Conservation (phyloP, 2,797 vertebrate genomes). For the Nyctalus aviator region DNA sequence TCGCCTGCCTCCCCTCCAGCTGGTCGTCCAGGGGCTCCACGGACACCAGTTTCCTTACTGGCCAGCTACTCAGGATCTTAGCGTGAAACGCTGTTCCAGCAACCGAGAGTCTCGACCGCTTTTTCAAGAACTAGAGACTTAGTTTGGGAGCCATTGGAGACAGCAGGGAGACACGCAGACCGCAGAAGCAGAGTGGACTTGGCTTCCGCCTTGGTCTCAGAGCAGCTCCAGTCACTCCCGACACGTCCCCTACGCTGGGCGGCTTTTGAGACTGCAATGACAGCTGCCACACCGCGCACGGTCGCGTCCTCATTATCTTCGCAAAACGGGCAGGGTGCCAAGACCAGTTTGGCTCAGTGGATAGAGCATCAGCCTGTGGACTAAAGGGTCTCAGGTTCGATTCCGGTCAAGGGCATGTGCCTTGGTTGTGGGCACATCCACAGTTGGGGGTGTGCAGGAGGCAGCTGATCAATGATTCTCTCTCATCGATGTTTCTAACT, state of each 20-base stretch:
- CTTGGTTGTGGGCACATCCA: no score
- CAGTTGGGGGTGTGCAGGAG: no score
- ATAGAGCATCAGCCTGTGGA: no score
- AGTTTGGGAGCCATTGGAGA: neutral
- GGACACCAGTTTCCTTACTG: neutral
- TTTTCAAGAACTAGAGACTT: neutral
- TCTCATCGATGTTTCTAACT: no score
- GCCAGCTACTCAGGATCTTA: neutral
- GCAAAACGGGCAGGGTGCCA: neutral
- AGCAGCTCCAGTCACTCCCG: neutral
- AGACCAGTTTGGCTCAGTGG: no score
- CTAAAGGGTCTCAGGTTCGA: no score
- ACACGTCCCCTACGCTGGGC: neutral
- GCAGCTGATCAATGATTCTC: no score
- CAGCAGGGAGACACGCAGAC: neutral
- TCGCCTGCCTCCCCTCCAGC: no score
- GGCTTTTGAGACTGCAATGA: neutral
- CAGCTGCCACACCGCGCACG: fast-evolving
- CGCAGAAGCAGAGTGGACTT: neutral
- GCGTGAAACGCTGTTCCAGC: neutral
- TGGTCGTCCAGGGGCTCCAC: neutral
- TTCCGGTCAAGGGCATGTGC: no score
- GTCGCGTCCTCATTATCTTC: neutral
- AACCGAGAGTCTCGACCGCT: fast-evolving
- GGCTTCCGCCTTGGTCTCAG: neutral